Evolutionary conservation across 2,797 vertebrate species (phyloP).

Genomic region (Acipenser oxyrinchus): DNA sequence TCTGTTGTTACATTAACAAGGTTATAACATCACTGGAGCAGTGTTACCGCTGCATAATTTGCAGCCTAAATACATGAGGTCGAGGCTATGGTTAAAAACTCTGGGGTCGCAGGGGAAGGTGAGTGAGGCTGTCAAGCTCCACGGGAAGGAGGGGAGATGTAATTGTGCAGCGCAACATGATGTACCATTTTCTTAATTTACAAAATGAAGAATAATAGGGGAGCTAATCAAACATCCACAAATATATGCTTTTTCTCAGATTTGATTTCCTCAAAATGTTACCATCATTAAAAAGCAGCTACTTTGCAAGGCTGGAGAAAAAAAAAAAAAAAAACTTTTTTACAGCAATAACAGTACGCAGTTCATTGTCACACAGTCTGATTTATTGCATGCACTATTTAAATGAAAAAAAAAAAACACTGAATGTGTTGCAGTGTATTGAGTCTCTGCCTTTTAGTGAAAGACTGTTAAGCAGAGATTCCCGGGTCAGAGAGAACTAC

Average conservation of each 20-base stretch:
- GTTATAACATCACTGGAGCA: slow-evolving; percentile 69
- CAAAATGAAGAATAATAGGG: background rate
- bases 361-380: too few relatives aligned
- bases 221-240: background rate
- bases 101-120: background rate
- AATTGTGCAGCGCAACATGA: background rate
- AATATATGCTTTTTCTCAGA: slow-evolving; percentile 2
- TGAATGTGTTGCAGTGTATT: too few relatives aligned
- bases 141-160: slow-evolving; percentile 1
- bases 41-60: slow-evolving; percentile 65
- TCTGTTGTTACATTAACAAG: slow-evolving; percentile 79
- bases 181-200: background rate
- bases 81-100: slow-evolving; percentile 61
- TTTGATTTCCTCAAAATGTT: background rate
- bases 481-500: too few relatives aligned
- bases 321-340: too few relatives aligned
- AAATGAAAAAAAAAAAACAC: too few relatives aligned
- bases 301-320: too few relatives aligned
- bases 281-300: too few relatives aligned
- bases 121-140: slow-evolving; percentile 2
- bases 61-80: slow-evolving; percentile 49
- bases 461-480: too few relatives aligned
- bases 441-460: too few relatives aligned
- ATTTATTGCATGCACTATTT: too few relatives aligned
- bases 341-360: too few relatives aligned